These are phyloP conservation scores for Gasterosteus nipponicus DNA, from an alignment of 2,113 vertebrate genomes.

Conservation along the genomic window DNA sequence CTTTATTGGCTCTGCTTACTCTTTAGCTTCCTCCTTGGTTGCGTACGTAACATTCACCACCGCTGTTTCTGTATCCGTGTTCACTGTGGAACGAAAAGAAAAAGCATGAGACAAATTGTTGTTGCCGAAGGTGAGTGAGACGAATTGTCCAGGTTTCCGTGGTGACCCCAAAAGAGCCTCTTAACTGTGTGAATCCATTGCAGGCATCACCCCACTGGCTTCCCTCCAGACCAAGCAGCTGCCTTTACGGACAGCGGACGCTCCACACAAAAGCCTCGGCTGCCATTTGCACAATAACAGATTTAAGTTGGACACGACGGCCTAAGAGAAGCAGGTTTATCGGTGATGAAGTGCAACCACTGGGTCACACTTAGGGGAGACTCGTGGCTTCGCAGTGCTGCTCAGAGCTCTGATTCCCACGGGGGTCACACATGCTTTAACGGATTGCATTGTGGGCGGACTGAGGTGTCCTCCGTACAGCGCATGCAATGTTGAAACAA, in stretches of 20 bases:
- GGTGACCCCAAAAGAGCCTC: constrained; percentile 59
- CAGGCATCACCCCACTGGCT: constrained; percentile 56
- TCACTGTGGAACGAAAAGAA: constrained; percentile 80
- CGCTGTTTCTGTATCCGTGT: constrained; percentile 94
- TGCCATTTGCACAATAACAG: constrained; percentile 49
- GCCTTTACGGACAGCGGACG: constrained; percentile 49
- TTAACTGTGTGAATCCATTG: constrained; percentile 63
- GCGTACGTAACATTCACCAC: constrained; percentile 95
- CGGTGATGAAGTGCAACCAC: constrained; percentile 19
- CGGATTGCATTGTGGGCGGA: not conserved
- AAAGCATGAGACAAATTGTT: constrained; percentile 29
- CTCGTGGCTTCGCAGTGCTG: not conserved
- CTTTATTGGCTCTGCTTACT: constrained; percentile 81
- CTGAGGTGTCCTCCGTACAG: not conserved
- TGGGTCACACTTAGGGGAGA: constrained; percentile 21
- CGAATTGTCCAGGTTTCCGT: constrained; percentile 49
- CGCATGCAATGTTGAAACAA: not conserved
- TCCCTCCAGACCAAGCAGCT: constrained; percentile 56
- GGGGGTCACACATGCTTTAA: constrained; percentile 6
- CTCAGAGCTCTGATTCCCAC: not conserved
- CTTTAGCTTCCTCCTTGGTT: constrained; percentile 93
- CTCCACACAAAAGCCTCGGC: constrained; percentile 49
- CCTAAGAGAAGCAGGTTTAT: constrained; percentile 42
- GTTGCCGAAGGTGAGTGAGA: constrained; percentile 49
- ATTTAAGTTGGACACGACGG: constrained; percentile 40